Conservation (phyloP, 2,797 vertebrate species). For the Otus scops region DNA sequence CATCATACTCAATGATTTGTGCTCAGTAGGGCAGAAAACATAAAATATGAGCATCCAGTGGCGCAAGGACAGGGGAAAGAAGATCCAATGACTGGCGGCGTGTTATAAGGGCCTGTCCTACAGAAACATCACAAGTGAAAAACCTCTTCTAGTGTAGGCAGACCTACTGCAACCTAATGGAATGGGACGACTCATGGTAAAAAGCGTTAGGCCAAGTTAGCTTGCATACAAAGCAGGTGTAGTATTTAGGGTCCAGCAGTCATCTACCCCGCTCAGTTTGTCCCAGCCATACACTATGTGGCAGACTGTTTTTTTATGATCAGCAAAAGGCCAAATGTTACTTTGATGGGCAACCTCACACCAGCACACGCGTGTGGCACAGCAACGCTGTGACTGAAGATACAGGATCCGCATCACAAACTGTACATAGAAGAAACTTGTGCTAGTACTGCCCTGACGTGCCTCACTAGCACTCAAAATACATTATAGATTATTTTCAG, state of each 20-base stretch:
- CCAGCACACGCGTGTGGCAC: background rate
- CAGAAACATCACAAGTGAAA: background rate
- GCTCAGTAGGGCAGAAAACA: background rate
- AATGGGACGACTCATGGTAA: background rate
- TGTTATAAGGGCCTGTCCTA: background rate
- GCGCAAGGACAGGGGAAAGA: background rate
- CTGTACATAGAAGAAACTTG: background rate
- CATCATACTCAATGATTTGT: background rate
- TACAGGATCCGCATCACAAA: background rate
- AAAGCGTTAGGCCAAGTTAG: background rate
- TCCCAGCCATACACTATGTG: background rate
- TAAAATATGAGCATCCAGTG: background rate
- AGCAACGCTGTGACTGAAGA: background rate
- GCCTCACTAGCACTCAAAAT: background rate
- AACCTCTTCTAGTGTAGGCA: background rate
- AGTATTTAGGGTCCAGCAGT: constrained; percentile 29
- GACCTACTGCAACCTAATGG: background rate
- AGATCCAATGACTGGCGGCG: background rate
- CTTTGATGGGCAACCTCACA: background rate
- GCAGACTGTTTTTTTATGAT: background rate
- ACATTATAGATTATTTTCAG: constrained; percentile 30
- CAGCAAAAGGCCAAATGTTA: background rate
- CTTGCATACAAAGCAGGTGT: background rate
- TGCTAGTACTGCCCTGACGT: background rate
- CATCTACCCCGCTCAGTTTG: constrained; percentile 9